phyloP scores from a whole-genome alignment of 2,888 invertebrate species.

The Villa cingulata region DNA sequence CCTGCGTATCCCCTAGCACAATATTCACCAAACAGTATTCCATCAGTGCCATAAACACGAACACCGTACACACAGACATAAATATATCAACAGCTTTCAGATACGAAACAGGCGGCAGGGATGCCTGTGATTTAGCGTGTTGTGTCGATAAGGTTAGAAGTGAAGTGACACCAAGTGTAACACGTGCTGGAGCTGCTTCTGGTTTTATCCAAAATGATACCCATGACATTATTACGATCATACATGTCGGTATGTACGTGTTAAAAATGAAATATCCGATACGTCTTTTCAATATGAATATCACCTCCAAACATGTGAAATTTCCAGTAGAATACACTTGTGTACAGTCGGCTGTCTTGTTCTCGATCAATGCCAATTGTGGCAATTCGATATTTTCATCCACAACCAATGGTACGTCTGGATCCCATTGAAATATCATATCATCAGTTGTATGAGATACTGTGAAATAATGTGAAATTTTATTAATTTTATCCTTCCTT shows the following conservation, averaged over 20 bases:
- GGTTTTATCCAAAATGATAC: conserved; percentile 93
- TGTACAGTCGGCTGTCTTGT: conserved; percentile 80
- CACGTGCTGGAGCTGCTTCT: conserved; percentile 84
- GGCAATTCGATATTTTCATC: conserved; percentile 80
- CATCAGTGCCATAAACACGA: conserved; percentile 89
- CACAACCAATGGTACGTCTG: conserved; percentile 73
- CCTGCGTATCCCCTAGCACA: conserved; percentile 33
- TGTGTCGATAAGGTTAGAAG: conserved; percentile 79
- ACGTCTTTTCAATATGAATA: conserved; percentile 76
- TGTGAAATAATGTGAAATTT: conserved; percentile 34
- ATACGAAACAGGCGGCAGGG: conserved; percentile 84
- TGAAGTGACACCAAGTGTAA: conserved; percentile 84
- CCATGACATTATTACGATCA: conserved; percentile 95
- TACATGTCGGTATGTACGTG: conserved; percentile 84
- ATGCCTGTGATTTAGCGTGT: conserved; percentile 88
- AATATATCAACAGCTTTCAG: conserved; percentile 85
- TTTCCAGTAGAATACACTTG: conserved; percentile 54
- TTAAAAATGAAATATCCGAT: conserved; percentile 87
- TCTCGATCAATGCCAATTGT: conserved; percentile 74
- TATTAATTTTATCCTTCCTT: no score
- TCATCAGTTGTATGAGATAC: conserved; percentile 84
- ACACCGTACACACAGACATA: conserved; percentile 84
- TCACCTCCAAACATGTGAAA: conserved; percentile 82
- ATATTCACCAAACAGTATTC: conserved; percentile 82
- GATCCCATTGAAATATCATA: conserved; percentile 79